Conservation (phyloP, 2,113 vertebrate species). For the Mellivora capensis region DNA sequence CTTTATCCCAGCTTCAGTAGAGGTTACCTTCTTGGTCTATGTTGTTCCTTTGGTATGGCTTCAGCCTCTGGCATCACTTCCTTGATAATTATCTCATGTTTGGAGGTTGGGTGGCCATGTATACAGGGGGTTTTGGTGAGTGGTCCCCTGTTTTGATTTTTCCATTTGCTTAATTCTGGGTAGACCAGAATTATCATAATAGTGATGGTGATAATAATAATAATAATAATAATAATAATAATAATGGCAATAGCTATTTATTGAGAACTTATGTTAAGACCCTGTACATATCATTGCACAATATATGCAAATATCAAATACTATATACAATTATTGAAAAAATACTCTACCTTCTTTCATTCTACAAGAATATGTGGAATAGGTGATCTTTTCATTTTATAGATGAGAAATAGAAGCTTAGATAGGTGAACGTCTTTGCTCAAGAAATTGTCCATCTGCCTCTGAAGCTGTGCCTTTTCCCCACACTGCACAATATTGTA, state of each 20-base stretch:
- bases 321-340: background rate
- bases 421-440: background rate
- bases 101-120: background rate
- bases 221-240: background rate
- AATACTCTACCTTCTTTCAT: background rate
- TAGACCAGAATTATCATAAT: background rate
- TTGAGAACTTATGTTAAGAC: background rate
- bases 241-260: background rate
- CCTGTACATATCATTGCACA: background rate
- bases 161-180: background rate
- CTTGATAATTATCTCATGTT: background rate
- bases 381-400: background rate
- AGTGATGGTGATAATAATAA: background rate
- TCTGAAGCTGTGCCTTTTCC: background rate
- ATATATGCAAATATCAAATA: background rate
- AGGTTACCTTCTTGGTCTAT: background rate
- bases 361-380: background rate
- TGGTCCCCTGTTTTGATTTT: background rate
- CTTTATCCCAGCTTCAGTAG: background rate
- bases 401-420: background rate
- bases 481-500: background rate
- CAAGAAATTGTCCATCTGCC: background rate
- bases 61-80: background rate
- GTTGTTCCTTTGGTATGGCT: background rate
- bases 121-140: background rate